A percentile compares a stretch with the other conserved stretches of the same genome.
These are phyloP conservation scores for Therioaphis trifolii DNA, from an alignment of 2,888 invertebrate genomes.

Conservation along the genomic window DNA sequence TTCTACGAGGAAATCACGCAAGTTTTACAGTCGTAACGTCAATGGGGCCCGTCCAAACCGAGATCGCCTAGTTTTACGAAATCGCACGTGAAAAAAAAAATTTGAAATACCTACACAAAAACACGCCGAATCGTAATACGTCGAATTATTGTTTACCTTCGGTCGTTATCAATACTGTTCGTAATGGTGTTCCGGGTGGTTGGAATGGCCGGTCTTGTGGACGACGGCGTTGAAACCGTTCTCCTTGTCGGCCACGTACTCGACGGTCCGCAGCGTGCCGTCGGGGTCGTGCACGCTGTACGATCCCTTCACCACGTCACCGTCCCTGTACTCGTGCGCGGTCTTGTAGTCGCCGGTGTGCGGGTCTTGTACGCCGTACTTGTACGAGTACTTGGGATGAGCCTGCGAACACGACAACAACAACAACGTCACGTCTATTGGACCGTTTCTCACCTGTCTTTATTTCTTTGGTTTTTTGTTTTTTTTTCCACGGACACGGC, in stretches of 20 bases:
- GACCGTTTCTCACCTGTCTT: no score
- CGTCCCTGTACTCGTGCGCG: constrained; percentile 66
- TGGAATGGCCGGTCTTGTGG: constrained; percentile 66
- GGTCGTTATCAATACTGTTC: constrained; percentile 36
- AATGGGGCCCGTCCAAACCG: no score
- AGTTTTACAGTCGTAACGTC: neutral
- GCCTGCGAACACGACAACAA: constrained; percentile 65
- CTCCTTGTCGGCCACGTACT: constrained; percentile 67
- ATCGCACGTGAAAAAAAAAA: no score
- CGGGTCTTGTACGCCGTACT: constrained; percentile 66
- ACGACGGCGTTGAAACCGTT: constrained; percentile 67
- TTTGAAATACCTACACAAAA: no score
- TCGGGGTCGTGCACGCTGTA: constrained; percentile 67
- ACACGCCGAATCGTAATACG: no score
- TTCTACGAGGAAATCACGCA: no score
- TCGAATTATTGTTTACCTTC: neutral
- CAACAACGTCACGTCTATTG: no score
- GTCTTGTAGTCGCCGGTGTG: constrained; percentile 66
- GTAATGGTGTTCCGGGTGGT: constrained; percentile 65
- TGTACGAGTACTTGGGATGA: constrained; percentile 66
- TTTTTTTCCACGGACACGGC: neutral
- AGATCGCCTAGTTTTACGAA: no score
- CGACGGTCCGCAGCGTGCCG: constrained; percentile 66
- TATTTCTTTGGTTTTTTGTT: neutral
- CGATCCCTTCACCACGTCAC: constrained; percentile 67